Evolutionary conservation across 2,797 vertebrate genomes (phyloP).

Genomic region (Coracias cyanogaster): DNA sequence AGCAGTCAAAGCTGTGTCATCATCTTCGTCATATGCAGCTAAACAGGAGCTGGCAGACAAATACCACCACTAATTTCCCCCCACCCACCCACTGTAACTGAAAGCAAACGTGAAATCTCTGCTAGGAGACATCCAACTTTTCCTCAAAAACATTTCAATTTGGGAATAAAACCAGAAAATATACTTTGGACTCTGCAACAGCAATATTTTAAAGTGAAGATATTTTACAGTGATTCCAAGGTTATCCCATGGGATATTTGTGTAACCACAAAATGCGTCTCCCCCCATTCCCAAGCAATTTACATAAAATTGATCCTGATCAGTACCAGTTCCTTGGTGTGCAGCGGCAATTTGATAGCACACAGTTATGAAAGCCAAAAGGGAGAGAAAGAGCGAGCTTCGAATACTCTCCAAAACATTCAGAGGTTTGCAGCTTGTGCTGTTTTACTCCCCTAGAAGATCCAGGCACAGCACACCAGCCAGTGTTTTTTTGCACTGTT

Average conservation of each 20-base stretch:
- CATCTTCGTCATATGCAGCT: neutral
- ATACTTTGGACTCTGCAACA: neutral
- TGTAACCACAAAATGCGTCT: neutral
- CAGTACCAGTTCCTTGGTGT: neutral
- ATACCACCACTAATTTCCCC: neutral
- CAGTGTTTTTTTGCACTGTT: neutral
- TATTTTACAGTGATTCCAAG: neutral
- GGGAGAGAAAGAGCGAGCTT: neutral
- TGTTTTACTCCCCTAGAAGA: conserved; percentile 7
- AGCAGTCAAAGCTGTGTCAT: conserved; percentile 20
- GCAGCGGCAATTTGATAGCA: neutral
- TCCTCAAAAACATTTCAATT: neutral
- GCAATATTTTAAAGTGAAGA: neutral
- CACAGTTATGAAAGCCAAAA: neutral
- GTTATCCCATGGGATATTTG: neutral
- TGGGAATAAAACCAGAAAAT: neutral
- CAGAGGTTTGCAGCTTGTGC: neutral
- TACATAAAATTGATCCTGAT: neutral
- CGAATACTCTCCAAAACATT: neutral
- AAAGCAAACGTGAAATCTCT: conserved; percentile 5
- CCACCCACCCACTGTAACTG: neutral
- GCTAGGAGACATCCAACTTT: neutral
- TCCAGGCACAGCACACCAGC: neutral
- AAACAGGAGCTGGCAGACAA: conserved; percentile 17
- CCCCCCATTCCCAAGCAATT: neutral